Conservation (phyloP, 2,113 vertebrate species). For the Zapus hudsonius region DNA sequence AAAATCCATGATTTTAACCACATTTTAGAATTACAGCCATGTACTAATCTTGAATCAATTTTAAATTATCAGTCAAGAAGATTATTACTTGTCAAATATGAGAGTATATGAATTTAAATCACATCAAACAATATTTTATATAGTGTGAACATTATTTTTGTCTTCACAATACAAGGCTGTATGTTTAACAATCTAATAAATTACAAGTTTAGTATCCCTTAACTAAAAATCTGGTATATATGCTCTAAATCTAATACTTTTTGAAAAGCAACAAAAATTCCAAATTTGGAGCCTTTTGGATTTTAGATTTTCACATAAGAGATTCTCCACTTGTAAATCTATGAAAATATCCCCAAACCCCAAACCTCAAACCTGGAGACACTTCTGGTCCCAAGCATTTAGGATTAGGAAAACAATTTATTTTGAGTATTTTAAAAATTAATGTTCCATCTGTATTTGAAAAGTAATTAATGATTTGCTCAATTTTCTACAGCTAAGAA, state of each 20-base stretch:
- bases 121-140: conserved; percentile 13
- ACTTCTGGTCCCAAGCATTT: neutral
- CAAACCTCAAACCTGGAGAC: neutral
- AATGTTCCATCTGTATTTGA: conserved; percentile 43
- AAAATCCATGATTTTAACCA: neutral
- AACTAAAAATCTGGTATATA: neutral
- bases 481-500: conserved; percentile 51
- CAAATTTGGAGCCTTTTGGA: neutral
- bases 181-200: neutral
- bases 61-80: conserved; percentile 19
- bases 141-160: neutral
- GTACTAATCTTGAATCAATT: conserved; percentile 18
- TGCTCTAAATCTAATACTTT: neutral
- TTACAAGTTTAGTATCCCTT: neutral
- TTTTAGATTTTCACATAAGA: neutral
- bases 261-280: neutral
- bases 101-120: conserved; percentile 15
- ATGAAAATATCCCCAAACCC: neutral
- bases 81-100: conserved; percentile 32
- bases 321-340: neutral
- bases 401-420: conserved; percentile 16
- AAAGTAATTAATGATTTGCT: conserved; percentile 44
- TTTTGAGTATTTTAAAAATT: conserved; percentile 47
- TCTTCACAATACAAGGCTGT: neutral
- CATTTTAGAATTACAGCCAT: neutral